Evolutionary conservation across 30 jellyfish, hydroid and myxozoan species (phyloP).

Genomic region (Turritopsis rubra): DNA sequence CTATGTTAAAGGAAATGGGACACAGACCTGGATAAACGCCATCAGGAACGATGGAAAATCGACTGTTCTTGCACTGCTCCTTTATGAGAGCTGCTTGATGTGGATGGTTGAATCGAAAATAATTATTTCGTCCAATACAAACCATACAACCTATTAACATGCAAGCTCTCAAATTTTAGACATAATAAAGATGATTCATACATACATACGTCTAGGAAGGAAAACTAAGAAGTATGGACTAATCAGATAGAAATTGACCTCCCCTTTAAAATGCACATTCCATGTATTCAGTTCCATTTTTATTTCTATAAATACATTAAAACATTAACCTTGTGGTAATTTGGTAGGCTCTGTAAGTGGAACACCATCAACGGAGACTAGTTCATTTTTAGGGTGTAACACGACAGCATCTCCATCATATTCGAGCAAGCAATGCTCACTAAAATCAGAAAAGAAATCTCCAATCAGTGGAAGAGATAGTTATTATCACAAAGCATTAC

Average conservation of each 20-base stretch:
- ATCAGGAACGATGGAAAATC: slow-evolving; percentile 97
- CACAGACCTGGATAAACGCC: slow-evolving; percentile 79
- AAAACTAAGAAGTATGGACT: background rate
- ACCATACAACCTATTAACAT: slow-evolving; percentile 74
- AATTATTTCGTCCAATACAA: slow-evolving; percentile 85
- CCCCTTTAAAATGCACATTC: background rate
- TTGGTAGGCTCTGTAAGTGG: slow-evolving; percentile 91
- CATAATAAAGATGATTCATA: background rate
- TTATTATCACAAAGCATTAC: too few relatives aligned
- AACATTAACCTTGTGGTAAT: slow-evolving; percentile 74
- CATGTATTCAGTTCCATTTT: background rate
- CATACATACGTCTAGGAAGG: background rate
- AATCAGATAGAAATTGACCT: too few relatives aligned
- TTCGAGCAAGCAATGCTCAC: slow-evolving; percentile 84
- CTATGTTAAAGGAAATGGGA: background rate
- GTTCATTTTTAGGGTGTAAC: slow-evolving; percentile 85
- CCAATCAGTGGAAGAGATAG: background rate
- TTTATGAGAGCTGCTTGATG: slow-evolving; percentile 84
- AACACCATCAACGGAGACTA: slow-evolving; percentile 86
- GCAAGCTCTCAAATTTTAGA: too few relatives aligned
- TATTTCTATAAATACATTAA: background rate
- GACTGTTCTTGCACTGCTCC: slow-evolving; percentile 47
- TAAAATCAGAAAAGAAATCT: slow-evolving; percentile 3
- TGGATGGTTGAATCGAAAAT: slow-evolving; percentile 92
- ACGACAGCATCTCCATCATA: slow-evolving; percentile 97